Percentiles rank a stretch among this genome's conserved stretches.
phyloP scores from a whole-genome alignment of 2,113 vertebrate genomes.

The Philantomba maxwellii region DNA sequence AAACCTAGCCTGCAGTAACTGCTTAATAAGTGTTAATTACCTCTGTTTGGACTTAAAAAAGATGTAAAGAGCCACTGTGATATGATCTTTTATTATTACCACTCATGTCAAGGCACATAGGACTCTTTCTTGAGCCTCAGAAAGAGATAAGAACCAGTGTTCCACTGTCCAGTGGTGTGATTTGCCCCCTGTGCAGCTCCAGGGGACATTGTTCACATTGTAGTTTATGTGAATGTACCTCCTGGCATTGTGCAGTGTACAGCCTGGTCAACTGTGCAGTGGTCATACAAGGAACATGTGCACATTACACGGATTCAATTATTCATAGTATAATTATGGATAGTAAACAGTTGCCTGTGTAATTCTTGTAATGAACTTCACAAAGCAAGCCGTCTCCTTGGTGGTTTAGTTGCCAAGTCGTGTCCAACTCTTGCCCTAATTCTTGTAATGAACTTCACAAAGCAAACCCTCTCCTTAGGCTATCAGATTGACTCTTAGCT shows the following conservation, averaged over 20 bases:
- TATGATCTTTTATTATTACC: not conserved
- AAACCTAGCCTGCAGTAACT: not conserved
- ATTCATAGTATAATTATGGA: not conserved
- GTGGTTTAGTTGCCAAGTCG: too few relatives aligned
- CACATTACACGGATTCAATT: not conserved
- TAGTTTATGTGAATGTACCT: not conserved
- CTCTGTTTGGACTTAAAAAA: not conserved
- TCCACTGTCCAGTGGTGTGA: not conserved
- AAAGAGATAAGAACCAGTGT: not conserved
- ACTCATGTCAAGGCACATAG: not conserved
- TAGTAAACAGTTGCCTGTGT: not conserved
- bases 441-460: not conserved
- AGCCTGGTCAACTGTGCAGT: not conserved
- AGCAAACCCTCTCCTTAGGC: slow-evolving; percentile 40
- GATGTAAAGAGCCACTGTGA: not conserved
- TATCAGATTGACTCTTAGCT: not conserved
- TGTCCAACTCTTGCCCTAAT: not conserved
- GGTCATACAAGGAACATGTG: not conserved
- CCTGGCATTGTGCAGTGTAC: not conserved
- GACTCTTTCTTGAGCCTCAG: not conserved
- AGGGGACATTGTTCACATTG: not conserved
- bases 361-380: not conserved
- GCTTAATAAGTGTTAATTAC: not conserved
- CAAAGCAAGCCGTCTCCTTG: not conserved
- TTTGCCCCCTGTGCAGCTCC: not conserved